Base-by-base conservation (phyloP, 2,113 vertebrate genomes). In the Speoplatyrhinus poulsoni region DNA sequence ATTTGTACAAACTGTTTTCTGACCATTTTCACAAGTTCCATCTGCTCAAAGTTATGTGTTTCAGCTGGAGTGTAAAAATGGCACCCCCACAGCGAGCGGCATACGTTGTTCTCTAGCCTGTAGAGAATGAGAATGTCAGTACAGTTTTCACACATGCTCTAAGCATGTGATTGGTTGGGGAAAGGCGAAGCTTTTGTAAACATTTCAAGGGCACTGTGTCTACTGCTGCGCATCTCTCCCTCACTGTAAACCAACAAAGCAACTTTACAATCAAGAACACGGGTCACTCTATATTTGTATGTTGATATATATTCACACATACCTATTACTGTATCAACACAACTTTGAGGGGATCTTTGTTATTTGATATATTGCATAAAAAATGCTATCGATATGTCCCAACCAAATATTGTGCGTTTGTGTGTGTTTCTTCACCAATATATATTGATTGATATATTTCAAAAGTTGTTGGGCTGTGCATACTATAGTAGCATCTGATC, bases 261-360 rank as follows among this genome's bases (percentile, higher is more conserved):
- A 76, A 59, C 66, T 63, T 69, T 69, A 49, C 70, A 69, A 71
- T 59, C 61, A 65, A 70, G 15, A 79, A 83, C 82, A 84, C 73
- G 56, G 80, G 74, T 87, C 83, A 57, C 70, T 84, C 64, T 77
- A 52, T 47, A 82, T 86, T 82, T 87, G 75, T 87, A 81, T 82
- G 75, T 77, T 78, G 73, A 75, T 65, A 12, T 62, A 54, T 75
- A 60, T 82, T 63, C 16, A 61, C 55, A 81, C 57, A 68, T 54
- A 67, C 17, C 50, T 11, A 66, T 32, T 41, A 15, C 2, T 67
- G 65, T 76, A 61, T 82, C 67, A 53, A 71, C 63, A 60, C 1
- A 50, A 71, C 19, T 65, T 62, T 26, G 72, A 70, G 75, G 60
- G 58, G 55, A 58, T 73, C 58, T 77, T 76, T 81, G 69, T 82